Evolutionary conservation across 2,113 vertebrate species (phyloP), one percentile per base, ranked within the genome.

Genomic region (Morone chrysops): DNA sequence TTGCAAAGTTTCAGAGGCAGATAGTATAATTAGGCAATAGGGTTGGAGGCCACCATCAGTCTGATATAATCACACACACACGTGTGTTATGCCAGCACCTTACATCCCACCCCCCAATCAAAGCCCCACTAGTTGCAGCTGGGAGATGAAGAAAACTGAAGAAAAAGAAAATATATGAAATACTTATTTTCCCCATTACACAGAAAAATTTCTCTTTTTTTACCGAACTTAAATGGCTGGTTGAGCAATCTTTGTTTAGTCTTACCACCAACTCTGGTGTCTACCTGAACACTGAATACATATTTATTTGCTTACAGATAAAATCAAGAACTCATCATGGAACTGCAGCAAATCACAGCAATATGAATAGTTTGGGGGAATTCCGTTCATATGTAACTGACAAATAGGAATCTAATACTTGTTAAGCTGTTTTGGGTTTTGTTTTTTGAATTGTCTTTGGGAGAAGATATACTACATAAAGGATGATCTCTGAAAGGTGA

Each of bases 361-460:
- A n/a, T 20, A 11, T 22, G 17, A 81, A 51, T 25, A 1, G 60
- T 10, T 43, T 50, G 6, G 10, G 40, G 41, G 50, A 59, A 84
- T 40, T 10, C 48, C 14, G 40, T 61, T 61, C 25, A 20, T 0
- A 6, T 57, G 25, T 13, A 38, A 31, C 45, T 50, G 12, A 72
- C 17, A 48, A 71, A 75, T 6, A 66, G 18, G 5, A 38, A 40
- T 67, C 31, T 57, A 41, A 45, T 45, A 13, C 53, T 50, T 43
- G 48, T 79, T 78, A 47, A 66, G 22, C 25, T 57, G 43, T 38
- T 78, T 61, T 45, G 5, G 2, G 43, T 36, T 65, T n/a, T 43
- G 0, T 41, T 22, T 54, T 54, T 7, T 18, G 7, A 4, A 5
- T 16, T 17, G 17, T 57, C 4, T 54, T 47, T 59, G 10, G 14